These are phyloP conservation scores for Crossocerus cetratus DNA, from an alignment of 2,888 invertebrate species.

Conservation along the genomic window DNA sequence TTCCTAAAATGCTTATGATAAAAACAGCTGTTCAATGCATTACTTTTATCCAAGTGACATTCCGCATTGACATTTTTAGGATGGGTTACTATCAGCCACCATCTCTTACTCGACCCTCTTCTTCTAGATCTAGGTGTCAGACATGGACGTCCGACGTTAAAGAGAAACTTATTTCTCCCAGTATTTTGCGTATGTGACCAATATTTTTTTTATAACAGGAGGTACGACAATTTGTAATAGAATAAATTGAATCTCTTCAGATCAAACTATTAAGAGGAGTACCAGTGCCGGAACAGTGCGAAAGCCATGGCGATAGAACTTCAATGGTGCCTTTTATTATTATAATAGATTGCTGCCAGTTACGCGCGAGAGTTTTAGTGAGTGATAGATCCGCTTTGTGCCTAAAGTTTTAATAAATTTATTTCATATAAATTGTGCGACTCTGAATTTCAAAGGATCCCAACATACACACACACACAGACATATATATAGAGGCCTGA, in stretches of 20 bases:
- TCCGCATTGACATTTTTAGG: slow-evolving; percentile 20
- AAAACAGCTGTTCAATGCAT: not conserved
- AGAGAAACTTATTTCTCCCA: slow-evolving; percentile 67
- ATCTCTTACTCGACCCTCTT: slow-evolving; percentile 58
- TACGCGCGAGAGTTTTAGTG: slow-evolving; percentile 23
- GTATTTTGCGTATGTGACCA: slow-evolving; percentile 63
- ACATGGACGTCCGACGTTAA: slow-evolving; percentile 73
- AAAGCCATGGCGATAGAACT: slow-evolving; percentile 72
- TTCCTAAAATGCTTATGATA: too few species aligned
- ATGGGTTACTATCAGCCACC: slow-evolving; percentile 53
- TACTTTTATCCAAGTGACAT: not conserved
- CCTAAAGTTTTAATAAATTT: slow-evolving; percentile 53
- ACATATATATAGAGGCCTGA: too few species aligned
- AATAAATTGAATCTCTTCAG: slow-evolving; percentile 51
- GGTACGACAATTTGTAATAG: not conserved
- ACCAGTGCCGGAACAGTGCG: slow-evolving; percentile 74
- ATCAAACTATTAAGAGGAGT: slow-evolving; percentile 73
- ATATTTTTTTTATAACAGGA: not conserved
- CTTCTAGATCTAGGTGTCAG: slow-evolving; percentile 71
- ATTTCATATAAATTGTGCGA: slow-evolving; percentile 35
- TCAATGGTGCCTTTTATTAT: slow-evolving; percentile 41
- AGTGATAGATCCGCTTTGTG: slow-evolving; percentile 40
- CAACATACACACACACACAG: too few species aligned
- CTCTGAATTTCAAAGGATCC: too few species aligned
- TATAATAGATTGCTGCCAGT: slow-evolving; percentile 9